Conservation (phyloP, 2,797 vertebrate species). For the Aeoliscus strigatus region DNA sequence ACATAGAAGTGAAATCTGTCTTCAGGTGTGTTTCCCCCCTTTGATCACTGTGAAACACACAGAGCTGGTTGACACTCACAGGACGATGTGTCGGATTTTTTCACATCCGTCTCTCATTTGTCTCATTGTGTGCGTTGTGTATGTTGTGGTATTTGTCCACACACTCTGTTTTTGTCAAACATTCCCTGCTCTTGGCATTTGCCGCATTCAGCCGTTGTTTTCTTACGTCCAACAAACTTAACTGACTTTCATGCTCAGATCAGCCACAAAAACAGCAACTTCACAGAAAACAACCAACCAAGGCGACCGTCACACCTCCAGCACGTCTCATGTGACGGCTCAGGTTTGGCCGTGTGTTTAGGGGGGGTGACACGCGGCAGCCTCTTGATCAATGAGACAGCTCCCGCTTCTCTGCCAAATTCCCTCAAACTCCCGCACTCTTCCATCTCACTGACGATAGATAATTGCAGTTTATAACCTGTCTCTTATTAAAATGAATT, state of each 20-base stretch:
- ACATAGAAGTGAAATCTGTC: constrained; percentile 50
- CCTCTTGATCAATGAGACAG: constrained; percentile 62
- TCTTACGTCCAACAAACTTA: constrained; percentile 4
- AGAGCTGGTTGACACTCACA: too few relatives aligned
- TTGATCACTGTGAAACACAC: constrained; percentile 12
- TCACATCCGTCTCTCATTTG: too few relatives aligned
- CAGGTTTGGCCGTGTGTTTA: constrained; percentile 46
- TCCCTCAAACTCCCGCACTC: constrained; percentile 61
- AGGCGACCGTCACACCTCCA: constrained; percentile 28
- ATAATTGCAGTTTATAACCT: constrained; percentile 86
- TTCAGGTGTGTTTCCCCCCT: constrained; percentile 23
- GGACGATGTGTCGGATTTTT: too few relatives aligned
- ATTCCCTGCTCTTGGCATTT: too few relatives aligned
- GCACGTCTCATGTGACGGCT: constrained; percentile 22
- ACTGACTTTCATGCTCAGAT: neutral
- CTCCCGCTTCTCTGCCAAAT: constrained; percentile 51
- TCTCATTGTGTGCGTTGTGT: too few relatives aligned
- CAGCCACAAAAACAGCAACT: neutral
- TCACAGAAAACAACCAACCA: constrained; percentile 11
- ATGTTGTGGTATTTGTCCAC: too few relatives aligned
- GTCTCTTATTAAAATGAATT: constrained; percentile 86
- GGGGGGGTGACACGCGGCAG: constrained; percentile 39
- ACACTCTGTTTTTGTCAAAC: too few relatives aligned
- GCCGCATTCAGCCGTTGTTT: constrained; percentile 5
- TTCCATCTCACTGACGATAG: constrained; percentile 72